Percentiles rank a stretch among this genome's conserved stretches.
Evolutionary conservation across 2,113 vertebrate genomes (phyloP).

Genomic region (Physeter macrocephalus): DNA sequence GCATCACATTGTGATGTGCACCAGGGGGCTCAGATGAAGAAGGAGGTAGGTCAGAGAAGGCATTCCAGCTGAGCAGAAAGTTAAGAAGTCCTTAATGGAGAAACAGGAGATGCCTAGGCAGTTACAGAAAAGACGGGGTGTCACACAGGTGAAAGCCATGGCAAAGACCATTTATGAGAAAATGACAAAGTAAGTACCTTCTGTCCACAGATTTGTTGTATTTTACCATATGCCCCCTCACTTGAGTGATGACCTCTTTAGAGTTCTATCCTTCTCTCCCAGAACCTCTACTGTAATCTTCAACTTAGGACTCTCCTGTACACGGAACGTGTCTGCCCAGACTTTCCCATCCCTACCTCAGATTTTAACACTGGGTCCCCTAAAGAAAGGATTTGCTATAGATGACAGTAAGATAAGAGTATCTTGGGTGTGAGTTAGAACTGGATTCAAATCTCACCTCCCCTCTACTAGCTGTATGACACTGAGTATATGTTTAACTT

Average conservation of each 20-base stretch:
- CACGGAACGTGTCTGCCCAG: neutral
- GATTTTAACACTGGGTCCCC: neutral
- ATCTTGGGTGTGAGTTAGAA: neutral
- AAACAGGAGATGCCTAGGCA: neutral
- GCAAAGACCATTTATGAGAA: neutral
- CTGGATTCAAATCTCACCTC: neutral
- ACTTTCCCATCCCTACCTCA: neutral
- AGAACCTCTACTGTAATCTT: neutral
- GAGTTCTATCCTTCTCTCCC: neutral
- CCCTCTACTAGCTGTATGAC: neutral
- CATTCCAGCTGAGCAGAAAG: neutral
- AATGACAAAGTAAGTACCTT: neutral
- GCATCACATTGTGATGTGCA: neutral
- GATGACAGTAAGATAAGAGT: neutral
- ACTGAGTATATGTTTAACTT: neutral
- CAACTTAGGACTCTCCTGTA: neutral
- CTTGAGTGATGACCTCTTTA: neutral
- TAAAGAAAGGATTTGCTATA: neutral
- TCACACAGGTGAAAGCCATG: neutral
- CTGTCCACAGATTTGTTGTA: neutral
- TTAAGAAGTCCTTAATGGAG: neutral
- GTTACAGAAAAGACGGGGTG: neutral
- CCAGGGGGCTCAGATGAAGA: neutral
- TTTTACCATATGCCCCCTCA: neutral
- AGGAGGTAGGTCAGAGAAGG: neutral